Conservation (phyloP, 2,888 invertebrate species). For the Thecophora atra region DNA sequence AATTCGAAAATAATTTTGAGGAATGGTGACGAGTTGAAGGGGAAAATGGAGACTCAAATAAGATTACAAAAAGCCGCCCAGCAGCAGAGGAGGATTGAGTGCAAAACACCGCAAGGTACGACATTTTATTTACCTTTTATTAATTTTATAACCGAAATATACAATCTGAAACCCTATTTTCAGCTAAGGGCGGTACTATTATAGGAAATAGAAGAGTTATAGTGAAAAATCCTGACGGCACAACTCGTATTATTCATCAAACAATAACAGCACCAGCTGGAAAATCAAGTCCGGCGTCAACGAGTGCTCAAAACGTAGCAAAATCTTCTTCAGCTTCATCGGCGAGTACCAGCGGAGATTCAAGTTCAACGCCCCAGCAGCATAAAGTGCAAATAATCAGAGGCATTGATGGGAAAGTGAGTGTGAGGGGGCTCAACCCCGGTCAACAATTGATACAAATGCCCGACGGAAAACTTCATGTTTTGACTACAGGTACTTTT, state of each 20-base stretch:
- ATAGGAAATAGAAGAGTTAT: conserved; percentile 64
- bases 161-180: not conserved
- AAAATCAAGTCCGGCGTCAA: conserved; percentile 68
- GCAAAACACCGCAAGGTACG: conserved; percentile 62
- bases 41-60: conserved; percentile 91
- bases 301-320: conserved; percentile 69
- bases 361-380: conserved; percentile 67
- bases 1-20: conserved; percentile 64
- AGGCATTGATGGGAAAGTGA: conserved; percentile 89
- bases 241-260: conserved; percentile 74
- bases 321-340: conserved; percentile 30
- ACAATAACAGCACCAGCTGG: conserved; percentile 69
- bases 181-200: conserved; percentile 54
- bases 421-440: conserved; percentile 89
- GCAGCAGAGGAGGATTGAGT: conserved; percentile 83
- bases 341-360: conserved; percentile 46
- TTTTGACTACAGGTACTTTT: conserved; percentile 68
- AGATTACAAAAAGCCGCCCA: conserved; percentile 88
- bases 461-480: conserved; percentile 92
- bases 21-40: conserved; percentile 75
- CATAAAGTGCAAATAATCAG: conserved; percentile 92
- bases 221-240: conserved; percentile 70
- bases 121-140: too few relatives aligned
- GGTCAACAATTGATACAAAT: conserved; percentile 93
- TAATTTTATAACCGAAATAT: too few relatives aligned